A percentile compares a stretch with the other conserved stretches of the same genome.
phyloP scores from a whole-genome alignment of 1,140 invertebrate species.

The Lasaia peninsularis region DNA sequence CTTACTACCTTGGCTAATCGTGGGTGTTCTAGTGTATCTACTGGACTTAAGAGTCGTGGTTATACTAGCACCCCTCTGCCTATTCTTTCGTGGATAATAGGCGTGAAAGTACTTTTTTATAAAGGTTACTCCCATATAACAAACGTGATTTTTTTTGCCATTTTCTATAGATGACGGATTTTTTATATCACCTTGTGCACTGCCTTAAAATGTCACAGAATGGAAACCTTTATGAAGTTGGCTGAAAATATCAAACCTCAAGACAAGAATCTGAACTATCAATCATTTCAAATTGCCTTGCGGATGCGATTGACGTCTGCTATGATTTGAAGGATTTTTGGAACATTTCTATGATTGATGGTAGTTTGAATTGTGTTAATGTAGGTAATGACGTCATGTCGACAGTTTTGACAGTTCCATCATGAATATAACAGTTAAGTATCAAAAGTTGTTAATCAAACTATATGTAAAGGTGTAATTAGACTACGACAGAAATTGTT shows the following conservation, averaged over 20 bases:
- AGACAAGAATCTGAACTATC: conserved; percentile 10
- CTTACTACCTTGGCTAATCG: no score
- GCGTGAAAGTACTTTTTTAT: no score
- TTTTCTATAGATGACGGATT: no score
- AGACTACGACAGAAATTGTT: no score
- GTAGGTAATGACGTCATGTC: conserved; percentile 16
- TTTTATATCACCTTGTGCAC: no score
- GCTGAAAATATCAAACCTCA: neutral
- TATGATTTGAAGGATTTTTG: conserved; percentile 15
- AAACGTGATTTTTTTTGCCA: no score
- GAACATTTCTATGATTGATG: conserved; percentile 29
- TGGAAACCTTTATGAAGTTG: neutral
- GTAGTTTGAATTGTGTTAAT: conserved; percentile 20
- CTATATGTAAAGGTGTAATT: neutral
- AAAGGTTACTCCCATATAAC: no score
- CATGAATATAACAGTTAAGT: neutral
- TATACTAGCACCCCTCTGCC: no score
- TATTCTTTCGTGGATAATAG: no score
- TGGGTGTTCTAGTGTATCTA: no score
- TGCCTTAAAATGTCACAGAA: neutral
- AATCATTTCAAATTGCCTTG: conserved; percentile 20
- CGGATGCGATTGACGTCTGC: conserved; percentile 15
- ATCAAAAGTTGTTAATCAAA: neutral
- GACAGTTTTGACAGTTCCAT: neutral
- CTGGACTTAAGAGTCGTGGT: no score